A percentile compares a stretch with the other conserved stretches of the same genome.
Conservation (phyloP, 2,888 invertebrate species). For the Malacosoma neustria region DNA sequence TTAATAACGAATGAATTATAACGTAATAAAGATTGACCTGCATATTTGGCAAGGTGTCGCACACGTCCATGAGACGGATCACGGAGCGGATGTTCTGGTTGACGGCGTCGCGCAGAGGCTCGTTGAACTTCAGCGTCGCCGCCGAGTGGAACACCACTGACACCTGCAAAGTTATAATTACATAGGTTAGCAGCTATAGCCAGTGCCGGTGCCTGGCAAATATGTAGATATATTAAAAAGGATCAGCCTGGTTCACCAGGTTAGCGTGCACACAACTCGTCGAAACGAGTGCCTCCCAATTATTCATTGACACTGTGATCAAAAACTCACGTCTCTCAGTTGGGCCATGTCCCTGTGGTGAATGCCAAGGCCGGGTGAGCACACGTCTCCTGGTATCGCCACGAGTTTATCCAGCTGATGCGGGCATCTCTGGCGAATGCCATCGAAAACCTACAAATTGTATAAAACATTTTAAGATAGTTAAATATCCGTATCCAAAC, state of each 20-base stretch:
- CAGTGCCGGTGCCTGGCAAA: not conserved
- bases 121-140: constrained; percentile 86
- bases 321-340: constrained; percentile 42
- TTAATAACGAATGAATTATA: no score
- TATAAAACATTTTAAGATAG: no score
- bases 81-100: constrained; percentile 84
- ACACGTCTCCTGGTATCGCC: constrained; percentile 76
- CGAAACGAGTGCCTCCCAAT: no score
- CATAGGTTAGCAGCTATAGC: not conserved
- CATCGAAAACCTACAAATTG: constrained; percentile 77
- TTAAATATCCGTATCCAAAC: no score
- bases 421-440: constrained; percentile 66
- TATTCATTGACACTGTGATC: not conserved
- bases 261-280: no score
- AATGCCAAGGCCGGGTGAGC: constrained; percentile 75
- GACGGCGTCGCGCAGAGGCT: constrained; percentile 79
- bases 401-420: constrained; percentile 75
- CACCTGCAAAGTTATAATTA: constrained; percentile 45
- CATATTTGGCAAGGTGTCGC: constrained; percentile 78
- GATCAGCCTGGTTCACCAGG: no score
- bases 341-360: constrained; percentile 54
- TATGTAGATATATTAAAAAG: no score
- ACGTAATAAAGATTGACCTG: constrained; percentile 63
- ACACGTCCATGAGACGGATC: constrained; percentile 78
- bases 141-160: constrained; percentile 86